Evolutionary conservation across 2,888 invertebrate genomes (phyloP).

Genomic region (Phalera bucephala): DNA sequence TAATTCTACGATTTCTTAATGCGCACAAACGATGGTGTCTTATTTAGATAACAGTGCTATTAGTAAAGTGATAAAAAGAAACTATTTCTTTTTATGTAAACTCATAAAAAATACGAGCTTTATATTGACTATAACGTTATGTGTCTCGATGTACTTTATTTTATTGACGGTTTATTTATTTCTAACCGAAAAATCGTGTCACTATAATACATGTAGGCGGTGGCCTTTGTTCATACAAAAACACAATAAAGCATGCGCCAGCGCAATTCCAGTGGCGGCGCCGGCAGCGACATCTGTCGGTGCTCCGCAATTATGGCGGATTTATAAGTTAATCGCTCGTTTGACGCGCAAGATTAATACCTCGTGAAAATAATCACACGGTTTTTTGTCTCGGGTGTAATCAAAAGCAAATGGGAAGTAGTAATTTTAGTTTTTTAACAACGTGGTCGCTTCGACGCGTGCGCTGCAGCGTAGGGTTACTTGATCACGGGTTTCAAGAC

Average conservation of each 20-base stretch:
- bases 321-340: slow-evolving; percentile 58
- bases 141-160: too few species aligned
- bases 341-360: slow-evolving; percentile 51
- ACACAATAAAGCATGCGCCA: slow-evolving; percentile 48
- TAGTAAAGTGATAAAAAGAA: slow-evolving; percentile 15
- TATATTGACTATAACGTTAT: slow-evolving; percentile 12
- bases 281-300: slow-evolving; percentile 63
- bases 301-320: slow-evolving; percentile 50
- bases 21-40: slow-evolving; percentile 20
- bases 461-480: slow-evolving; percentile 46
- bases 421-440: slow-evolving; percentile 50
- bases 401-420: slow-evolving; percentile 45
- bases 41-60: slow-evolving; percentile 24
- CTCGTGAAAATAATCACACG: slow-evolving; percentile 54
- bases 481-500: slow-evolving; percentile 50
- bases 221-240: slow-evolving; percentile 48
- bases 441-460: slow-evolving; percentile 44
- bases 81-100: slow-evolving; percentile 19
- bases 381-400: slow-evolving; percentile 48
- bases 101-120: slow-evolving; percentile 22
- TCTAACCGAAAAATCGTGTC: slow-evolving; percentile 14
- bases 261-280: slow-evolving; percentile 54
- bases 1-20: slow-evolving; percentile 23
- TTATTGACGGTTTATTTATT: too few species aligned
- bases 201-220: slow-evolving; percentile 37